These are phyloP conservation scores for Indri indri DNA, from an alignment of 2,113 vertebrate genomes.

Conservation along the genomic window DNA sequence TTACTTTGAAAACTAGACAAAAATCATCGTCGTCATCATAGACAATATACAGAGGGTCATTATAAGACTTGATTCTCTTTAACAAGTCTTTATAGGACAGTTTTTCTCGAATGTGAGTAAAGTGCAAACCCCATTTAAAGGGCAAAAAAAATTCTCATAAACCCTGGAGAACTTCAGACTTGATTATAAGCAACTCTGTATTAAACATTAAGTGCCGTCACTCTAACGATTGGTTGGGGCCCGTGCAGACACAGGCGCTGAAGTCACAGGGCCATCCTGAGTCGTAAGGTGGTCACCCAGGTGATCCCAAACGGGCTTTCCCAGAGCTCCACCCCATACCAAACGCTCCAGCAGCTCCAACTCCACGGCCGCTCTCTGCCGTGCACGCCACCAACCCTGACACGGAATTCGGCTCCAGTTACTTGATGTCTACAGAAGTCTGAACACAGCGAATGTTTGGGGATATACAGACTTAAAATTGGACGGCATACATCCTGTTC, in stretches of 20 bases:
- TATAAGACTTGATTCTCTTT: neutral
- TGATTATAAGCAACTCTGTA: neutral
- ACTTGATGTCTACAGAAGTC: neutral
- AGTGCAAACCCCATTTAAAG: neutral
- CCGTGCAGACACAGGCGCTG: neutral
- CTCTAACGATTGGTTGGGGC: neutral
- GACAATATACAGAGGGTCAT: neutral
- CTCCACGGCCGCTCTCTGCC: neutral
- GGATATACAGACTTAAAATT: neutral
- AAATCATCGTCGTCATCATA: neutral
- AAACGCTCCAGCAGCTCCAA: neutral
- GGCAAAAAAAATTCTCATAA: neutral
- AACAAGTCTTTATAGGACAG: neutral
- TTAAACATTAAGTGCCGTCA: neutral
- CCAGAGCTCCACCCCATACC: neutral
- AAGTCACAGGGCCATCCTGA: neutral
- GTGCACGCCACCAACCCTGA: neutral
- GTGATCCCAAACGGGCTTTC: no score
- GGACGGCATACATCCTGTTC: neutral
- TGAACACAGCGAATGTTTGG: neutral
- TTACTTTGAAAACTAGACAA: neutral
- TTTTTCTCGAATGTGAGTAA: constrained; percentile 1
- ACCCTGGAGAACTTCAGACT: neutral
- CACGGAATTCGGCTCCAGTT: neutral
- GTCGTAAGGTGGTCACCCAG: neutral